Evolutionary conservation across 1,140 invertebrate genomes (phyloP), one percentile per base, ranked within the genome.

Genomic region (Drosophila serrata): DNA sequence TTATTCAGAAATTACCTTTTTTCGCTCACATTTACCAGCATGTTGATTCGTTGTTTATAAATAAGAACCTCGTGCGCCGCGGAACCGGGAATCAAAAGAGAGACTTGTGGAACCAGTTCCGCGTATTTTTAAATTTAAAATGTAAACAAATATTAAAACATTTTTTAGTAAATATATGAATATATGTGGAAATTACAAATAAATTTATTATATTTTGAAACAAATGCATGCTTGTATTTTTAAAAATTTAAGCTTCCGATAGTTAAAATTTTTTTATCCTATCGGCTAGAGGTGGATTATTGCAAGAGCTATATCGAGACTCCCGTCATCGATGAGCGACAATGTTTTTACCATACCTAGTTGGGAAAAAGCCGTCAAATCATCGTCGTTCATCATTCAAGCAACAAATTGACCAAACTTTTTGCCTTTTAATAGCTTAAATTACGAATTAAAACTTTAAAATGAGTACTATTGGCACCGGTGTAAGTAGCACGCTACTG

Each of bases 391-490:
- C 57, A 31, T 12, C 61, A 63, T 59, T 19, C 33, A 58, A 27
- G 57, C 58, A 33, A 58, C 43, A 59, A 37, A 61, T 81, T 78
- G 39, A 62, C 49, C 29, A 51, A 55, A 35, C 51, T 45, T 65
- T 35, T 69, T 57, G 56, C 60, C 22, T 59, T 59, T 39, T 15
- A 55, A 37, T n/a, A 70, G 48, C 46, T 45, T 37, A 60, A 67
- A 63, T 65, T 70, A 27, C 70, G 46, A 37, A 73, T 59, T 40
- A 24, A 31, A n/a, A 19, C 61, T 37, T 91, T 53, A 33, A 92
- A 81, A 99, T 99, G 98, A 98, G 97, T 95, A 98, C 98, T 29
- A 99, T 99, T 91, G 98, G 98, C 86, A 98, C 98, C 65, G 98
- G 98, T 75, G 97, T 98, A 95, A 96, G 95, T 95, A 88, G 67